Evolutionary conservation across 2,797 vertebrate species (phyloP).

Genomic region (Pseudomugil gertrudae): DNA sequence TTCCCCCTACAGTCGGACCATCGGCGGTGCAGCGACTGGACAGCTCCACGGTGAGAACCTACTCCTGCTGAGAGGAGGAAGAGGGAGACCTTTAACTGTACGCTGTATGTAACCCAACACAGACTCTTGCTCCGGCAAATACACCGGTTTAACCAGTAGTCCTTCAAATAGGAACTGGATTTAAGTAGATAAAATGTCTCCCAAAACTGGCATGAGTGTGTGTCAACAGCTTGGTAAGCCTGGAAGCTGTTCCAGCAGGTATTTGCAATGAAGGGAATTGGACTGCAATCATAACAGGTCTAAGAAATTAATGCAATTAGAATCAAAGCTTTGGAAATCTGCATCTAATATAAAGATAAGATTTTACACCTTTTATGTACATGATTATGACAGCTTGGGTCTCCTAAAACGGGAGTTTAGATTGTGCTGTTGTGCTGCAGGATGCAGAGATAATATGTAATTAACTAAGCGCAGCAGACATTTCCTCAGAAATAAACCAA

Average conservation of each 20-base stretch:
- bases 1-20: slow-evolving; percentile 87
- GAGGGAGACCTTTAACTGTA: slow-evolving; percentile 84
- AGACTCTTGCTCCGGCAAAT: slow-evolving; percentile 50
- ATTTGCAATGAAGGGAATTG: slow-evolving; percentile 36
- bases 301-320: slow-evolving; percentile 6
- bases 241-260: slow-evolving; percentile 27
- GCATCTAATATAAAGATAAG: slow-evolving; percentile 9
- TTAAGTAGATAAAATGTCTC: slow-evolving; percentile 19
- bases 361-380: slow-evolving; percentile 17
- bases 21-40: slow-evolving; percentile 97
- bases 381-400: neutral
- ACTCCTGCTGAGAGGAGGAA: slow-evolving; percentile 97
- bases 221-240: slow-evolving; percentile 17
- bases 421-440: neutral
- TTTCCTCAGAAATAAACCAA: neutral
- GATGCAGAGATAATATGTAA: slow-evolving; percentile 4
- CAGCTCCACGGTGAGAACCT: slow-evolving; percentile 99
- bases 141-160: slow-evolving; percentile 41
- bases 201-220: slow-evolving; percentile 14
- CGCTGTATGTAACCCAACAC: slow-evolving; percentile 88
- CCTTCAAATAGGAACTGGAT: slow-evolving; percentile 22
- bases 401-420: slow-evolving; percentile 19
- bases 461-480: neutral
- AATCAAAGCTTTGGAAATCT: slow-evolving; percentile 15
- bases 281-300: too few species aligned